A percentile compares a stretch with the other conserved stretches of the same genome.
phyloP scores from a whole-genome alignment of 2,113 vertebrate genomes.

The Isurus oxyrinchus region DNA sequence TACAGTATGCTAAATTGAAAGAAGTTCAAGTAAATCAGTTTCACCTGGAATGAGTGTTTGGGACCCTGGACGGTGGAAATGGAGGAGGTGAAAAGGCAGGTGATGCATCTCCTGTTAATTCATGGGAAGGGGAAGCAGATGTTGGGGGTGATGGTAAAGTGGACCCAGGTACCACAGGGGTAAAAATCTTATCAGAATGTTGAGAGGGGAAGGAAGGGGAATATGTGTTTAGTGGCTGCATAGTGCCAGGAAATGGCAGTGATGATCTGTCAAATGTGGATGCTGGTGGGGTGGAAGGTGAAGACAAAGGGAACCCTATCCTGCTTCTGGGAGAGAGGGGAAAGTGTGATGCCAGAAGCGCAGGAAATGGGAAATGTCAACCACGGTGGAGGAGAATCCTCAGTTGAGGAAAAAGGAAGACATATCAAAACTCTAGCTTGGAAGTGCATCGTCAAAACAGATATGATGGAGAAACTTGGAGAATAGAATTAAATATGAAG shows the following conservation, averaged over 20 bases:
- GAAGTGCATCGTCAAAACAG: neutral
- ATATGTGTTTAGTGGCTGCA: neutral
- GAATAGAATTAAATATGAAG: neutral
- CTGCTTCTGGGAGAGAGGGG: neutral
- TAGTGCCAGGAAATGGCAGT: neutral
- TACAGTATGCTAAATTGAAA: neutral
- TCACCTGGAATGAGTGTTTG: neutral
- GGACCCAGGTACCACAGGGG: neutral
- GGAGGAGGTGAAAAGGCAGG: neutral
- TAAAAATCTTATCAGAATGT: neutral
- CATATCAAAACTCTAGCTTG: neutral
- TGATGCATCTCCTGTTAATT: neutral
- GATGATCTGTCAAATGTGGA: neutral
- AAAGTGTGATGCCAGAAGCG: neutral
- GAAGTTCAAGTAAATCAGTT: neutral
- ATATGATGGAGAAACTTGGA: neutral
- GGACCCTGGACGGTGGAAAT: neutral
- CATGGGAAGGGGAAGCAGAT: too few relatives aligned
- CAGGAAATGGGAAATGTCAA: neutral
- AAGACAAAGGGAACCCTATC: neutral
- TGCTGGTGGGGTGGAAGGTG: neutral
- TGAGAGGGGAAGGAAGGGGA: neutral
- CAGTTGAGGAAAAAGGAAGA: neutral
- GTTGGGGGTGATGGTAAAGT: neutral
- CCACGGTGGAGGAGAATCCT: neutral